Base-by-base conservation (phyloP, 2,113 vertebrate species). In the Choloepus hoffmanni region DNA sequence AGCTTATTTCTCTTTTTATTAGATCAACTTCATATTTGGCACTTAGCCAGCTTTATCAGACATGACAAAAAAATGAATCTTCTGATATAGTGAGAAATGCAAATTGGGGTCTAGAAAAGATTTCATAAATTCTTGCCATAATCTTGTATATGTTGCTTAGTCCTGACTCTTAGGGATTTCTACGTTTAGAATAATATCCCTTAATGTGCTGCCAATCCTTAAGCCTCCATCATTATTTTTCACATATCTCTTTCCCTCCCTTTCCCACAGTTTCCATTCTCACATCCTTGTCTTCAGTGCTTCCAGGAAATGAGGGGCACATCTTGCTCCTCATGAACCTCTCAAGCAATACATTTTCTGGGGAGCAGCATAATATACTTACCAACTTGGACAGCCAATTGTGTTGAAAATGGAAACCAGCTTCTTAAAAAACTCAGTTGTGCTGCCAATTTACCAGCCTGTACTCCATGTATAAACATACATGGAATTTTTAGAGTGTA, bases 141-240 rank as follows among this genome's bases (percentile, higher is more conserved):
- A 53, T 82, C 33, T 87, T 82, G 1, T 21, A 58, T 73, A 19
- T 36, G 4, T 2, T 43, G 7, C 3, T 78, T n/a, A 82, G 19
- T 87, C 43, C 9, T 96, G 14, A 36, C 40, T 87, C 3, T 76
- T 40, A 70, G 19, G 50, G 23, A 62, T 86, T 26, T 33, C 15
- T 36, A 11, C 50, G 8, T 92, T 95, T 83, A 85, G 12, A 89
- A 24, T 28, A 85, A 58, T 76, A 43, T 60, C 8, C 23, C 16
- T 79, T 36, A 76, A 73, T 0, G 78, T 85, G 26, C 26, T 74
- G 48, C 26, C 73, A 77, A 19, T 83, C 62, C 43, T 93, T 90
- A 82, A 60, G 19, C n/a, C 11, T 53, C 82, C 28, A 92, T 58
- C 48, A n/a, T 82, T 90, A 76, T 65, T 85, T 97, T 82, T 91